Evolutionary conservation across 2,113 vertebrate species (phyloP).

Genomic region (Labeo catla): DNA sequence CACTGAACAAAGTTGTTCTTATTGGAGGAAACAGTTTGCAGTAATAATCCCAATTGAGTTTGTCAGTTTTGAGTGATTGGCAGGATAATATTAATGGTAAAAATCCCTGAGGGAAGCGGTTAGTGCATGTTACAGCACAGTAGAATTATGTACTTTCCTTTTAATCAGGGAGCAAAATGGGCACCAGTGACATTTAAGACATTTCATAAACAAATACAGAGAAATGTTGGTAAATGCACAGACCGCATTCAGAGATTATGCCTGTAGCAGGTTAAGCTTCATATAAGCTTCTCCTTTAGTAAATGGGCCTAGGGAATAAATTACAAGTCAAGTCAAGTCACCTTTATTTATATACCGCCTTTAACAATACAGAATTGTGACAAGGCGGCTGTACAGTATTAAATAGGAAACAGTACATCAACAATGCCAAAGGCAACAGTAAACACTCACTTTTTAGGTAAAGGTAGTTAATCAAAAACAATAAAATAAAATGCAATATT

Average conservation of each 20-base stretch:
- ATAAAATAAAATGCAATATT: too few species aligned
- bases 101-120: conserved; percentile 5
- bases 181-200: conserved; percentile 1
- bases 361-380: too few species aligned
- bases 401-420: too few species aligned
- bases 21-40: conserved; percentile 6
- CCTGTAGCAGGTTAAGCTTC: background rate
- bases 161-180: conserved; percentile 15
- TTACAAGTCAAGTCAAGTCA: too few species aligned
- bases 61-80: conserved; percentile 14
- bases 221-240: background rate
- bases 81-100: background rate
- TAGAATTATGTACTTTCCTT: conserved; percentile 1
- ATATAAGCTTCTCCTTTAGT: background rate
- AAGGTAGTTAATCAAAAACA: too few species aligned
- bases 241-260: conserved; percentile 2
- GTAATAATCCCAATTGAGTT: conserved; percentile 16
- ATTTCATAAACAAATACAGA: conserved; percentile 23
- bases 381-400: too few species aligned
- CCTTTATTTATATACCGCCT: too few species aligned
- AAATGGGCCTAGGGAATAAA: background rate
- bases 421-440: too few species aligned
- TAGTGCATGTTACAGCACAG: background rate
- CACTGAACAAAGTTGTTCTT: background rate
- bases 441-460: too few species aligned